Percentiles rank a stretch among this genome's conserved stretches.
Conservation (phyloP, 2,113 vertebrate genomes). For the Ptilonorhynchus violaceus region DNA sequence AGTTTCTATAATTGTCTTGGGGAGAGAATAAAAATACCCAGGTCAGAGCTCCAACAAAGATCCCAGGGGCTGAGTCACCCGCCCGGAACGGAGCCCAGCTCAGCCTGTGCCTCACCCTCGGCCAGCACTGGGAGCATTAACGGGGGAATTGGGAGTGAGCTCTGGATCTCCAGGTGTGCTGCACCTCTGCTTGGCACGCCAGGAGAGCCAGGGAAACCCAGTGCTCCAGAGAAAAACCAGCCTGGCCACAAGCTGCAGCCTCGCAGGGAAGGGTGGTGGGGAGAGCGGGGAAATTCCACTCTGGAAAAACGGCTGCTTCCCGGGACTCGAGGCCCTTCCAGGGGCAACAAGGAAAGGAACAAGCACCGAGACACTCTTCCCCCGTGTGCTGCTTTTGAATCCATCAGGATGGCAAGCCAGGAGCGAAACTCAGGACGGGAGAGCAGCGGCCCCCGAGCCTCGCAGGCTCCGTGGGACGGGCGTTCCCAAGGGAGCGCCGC, state of each 20-base stretch:
- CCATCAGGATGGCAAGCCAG: not conserved
- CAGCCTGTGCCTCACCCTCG: not conserved
- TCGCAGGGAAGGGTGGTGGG: not conserved
- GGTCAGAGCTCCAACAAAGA: not conserved
- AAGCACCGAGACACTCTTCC: not conserved
- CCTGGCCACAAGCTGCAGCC: accelerated
- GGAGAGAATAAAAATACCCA: not conserved
- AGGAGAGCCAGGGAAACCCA: not conserved
- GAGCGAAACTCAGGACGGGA: accelerated
- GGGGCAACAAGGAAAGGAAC: not conserved
- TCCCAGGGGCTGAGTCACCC: accelerated
- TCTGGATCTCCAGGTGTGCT: not conserved
- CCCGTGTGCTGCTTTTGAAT: too few species aligned
- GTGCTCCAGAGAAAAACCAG: not conserved
- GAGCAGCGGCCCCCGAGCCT: not conserved
- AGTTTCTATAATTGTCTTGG: not conserved
- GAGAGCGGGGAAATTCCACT: not conserved
- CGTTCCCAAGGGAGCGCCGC: too few species aligned
- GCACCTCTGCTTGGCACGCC: not conserved
- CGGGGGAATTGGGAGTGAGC: not conserved
- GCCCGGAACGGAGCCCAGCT: accelerated
- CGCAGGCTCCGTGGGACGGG: not conserved
- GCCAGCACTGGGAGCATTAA: accelerated
- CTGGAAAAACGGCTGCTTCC: not conserved
- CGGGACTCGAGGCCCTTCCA: not conserved